Evolutionary conservation across 1,140 invertebrate species (phyloP).

Genomic region (Cotesia vestalis): DNA sequence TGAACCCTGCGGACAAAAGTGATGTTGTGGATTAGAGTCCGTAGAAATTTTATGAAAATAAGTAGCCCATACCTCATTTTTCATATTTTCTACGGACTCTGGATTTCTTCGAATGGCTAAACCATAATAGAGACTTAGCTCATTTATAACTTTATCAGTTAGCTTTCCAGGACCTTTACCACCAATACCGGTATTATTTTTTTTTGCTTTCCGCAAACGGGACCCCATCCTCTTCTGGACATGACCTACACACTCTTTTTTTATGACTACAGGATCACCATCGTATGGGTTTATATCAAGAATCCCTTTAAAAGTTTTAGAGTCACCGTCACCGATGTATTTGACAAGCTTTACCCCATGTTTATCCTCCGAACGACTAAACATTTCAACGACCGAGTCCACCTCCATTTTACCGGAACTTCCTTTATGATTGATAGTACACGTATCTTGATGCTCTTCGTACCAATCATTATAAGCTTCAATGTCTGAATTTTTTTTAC

Average conservation of each 20-base stretch:
- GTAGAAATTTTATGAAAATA: constrained; percentile 37
- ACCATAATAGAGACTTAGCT: constrained; percentile 32
- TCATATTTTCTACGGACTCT: constrained; percentile 38
- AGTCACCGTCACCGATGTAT: constrained; percentile 44
- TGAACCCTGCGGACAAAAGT: constrained; percentile 35
- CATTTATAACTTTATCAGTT: constrained; percentile 28
- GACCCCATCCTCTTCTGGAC: constrained; percentile 38
- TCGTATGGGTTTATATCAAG: constrained; percentile 34
- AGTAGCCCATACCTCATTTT: constrained; percentile 41
- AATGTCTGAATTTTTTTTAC: constrained; percentile 36
- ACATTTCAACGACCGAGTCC: constrained; percentile 39
- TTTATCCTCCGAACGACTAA: constrained; percentile 26
- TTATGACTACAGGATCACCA: constrained; percentile 16
- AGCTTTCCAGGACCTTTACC: constrained; percentile 22
- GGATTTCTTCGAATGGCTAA: constrained; percentile 30
- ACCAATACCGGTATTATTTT: constrained; percentile 26
- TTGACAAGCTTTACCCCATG: constrained; percentile 32
- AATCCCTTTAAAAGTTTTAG: constrained; percentile 37
- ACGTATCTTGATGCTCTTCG: constrained; percentile 24
- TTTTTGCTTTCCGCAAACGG: constrained; percentile 27
- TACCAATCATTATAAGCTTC: constrained; percentile 19
- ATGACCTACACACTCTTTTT: constrained; percentile 40
- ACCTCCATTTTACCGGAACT: constrained; percentile 42
- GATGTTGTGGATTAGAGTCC: constrained; percentile 37
- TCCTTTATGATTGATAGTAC: constrained; percentile 34